phyloP scores from a whole-genome alignment of 2,888 invertebrate genomes.

The Diarsia brunnea region DNA sequence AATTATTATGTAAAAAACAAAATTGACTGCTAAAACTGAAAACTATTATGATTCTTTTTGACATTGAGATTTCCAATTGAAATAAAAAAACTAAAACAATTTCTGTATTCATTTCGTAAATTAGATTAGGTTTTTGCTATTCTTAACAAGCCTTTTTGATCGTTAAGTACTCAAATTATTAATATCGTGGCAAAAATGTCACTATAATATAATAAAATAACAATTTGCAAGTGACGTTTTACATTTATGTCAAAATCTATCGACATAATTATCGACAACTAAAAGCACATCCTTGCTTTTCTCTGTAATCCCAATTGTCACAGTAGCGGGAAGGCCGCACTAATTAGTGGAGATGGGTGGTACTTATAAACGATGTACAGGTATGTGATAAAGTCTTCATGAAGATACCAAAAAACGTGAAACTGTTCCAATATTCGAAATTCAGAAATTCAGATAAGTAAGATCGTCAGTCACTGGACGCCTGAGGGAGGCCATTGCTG shows the following conservation, averaged over 20 bases:
- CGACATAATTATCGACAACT: constrained; percentile 59
- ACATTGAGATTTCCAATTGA: background rate
- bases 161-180: background rate
- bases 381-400: constrained; percentile 20
- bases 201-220: background rate
- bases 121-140: background rate
- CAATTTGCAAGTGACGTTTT: background rate
- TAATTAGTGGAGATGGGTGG: constrained; percentile 69
- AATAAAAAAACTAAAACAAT: background rate
- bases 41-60: background rate
- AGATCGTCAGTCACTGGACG: background rate
- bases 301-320: constrained; percentile 78
- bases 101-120: background rate
- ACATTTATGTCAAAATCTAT: background rate
- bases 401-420: too few relatives aligned
- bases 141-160: background rate
- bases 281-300: constrained; percentile 69
- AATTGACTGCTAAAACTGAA: background rate
- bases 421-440: background rate
- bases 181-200: background rate
- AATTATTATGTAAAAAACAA: too few relatives aligned
- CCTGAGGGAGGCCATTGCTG: background rate
- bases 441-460: background rate
- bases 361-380: constrained; percentile 55
- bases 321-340: constrained; percentile 76